A percentile compares a stretch with the other conserved stretches of the same genome.
These are phyloP conservation scores for Kradibia gibbosae DNA, from an alignment of 1,140 invertebrate species.

Conservation along the genomic window DNA sequence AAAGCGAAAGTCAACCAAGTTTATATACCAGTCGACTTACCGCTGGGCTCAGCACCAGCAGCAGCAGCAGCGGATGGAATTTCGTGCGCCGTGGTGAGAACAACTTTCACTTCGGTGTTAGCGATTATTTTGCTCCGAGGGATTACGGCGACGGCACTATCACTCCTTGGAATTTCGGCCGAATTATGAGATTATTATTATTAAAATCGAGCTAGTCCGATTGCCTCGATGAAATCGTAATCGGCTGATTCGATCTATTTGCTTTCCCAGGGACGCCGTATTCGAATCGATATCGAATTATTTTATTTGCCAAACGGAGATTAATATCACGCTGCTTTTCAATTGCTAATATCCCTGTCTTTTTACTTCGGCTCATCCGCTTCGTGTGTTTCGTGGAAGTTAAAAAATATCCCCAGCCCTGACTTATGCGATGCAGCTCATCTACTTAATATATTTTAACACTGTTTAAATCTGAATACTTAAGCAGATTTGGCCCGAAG, in stretches of 20 bases:
- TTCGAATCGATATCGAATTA: not conserved
- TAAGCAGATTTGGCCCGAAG: not conserved
- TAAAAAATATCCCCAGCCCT: not conserved
- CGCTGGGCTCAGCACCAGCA: not conserved
- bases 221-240: not conserved
- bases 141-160: slow-evolving; percentile 8
- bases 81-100: slow-evolving; percentile 15
- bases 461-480: not conserved
- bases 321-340: slow-evolving; percentile 3
- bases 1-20: slow-evolving; percentile 18
- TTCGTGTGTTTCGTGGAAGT: not conserved
- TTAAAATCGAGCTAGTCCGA: not conserved
- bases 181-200: slow-evolving; percentile 4
- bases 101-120: slow-evolving; percentile 4
- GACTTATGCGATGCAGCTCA: not conserved
- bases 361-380: not conserved
- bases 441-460: slow-evolving; percentile 2
- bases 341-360: slow-evolving; percentile 5
- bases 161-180: not conserved
- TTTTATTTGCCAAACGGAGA: not conserved
- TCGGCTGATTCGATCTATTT: not conserved
- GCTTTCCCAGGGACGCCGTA: not conserved
- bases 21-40: too few species aligned
- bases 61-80: too few species aligned
- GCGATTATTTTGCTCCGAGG: slow-evolving; percentile 4